A percentile compares a stretch with the other conserved stretches of the same genome.
These are phyloP conservation scores for Globodera rostochiensis DNA, from an alignment of 1,140 invertebrate species.

Conservation along the genomic window DNA sequence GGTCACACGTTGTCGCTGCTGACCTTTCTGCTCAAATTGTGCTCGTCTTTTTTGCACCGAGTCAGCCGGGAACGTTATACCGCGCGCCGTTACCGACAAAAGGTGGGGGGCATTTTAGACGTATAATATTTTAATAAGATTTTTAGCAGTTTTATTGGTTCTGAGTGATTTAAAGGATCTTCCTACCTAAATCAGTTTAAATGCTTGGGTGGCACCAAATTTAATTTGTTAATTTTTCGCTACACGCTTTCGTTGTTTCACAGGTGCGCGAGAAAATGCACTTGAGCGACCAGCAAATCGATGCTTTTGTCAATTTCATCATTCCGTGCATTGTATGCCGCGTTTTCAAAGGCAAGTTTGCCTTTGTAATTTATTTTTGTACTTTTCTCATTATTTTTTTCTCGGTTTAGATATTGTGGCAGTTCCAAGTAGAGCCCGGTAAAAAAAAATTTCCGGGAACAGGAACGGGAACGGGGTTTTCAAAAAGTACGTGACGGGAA, in stretches of 20 bases:
- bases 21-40: constrained; percentile 47
- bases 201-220: not conserved
- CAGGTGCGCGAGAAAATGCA: constrained; percentile 78
- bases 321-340: constrained; percentile 74
- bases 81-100: constrained; percentile 47
- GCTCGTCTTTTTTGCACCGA: constrained; percentile 46
- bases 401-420: not conserved
- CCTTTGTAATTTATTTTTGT: not conserved
- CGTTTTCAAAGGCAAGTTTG: constrained; percentile 74
- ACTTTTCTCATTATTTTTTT: not conserved
- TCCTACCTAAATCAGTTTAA: not conserved
- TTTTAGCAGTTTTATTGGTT: no score
- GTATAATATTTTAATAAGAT: no score
- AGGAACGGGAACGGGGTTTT: no score
- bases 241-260: constrained; percentile 39
- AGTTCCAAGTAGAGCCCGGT: no score
- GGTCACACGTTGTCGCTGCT: constrained; percentile 65
- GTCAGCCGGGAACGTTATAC: constrained; percentile 55
- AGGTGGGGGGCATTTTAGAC: constrained; percentile 46
- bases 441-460: no score
- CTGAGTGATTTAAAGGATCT: no score
- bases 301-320: constrained; percentile 78
- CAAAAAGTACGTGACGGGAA: no score
- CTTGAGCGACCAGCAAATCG: constrained; percentile 80
- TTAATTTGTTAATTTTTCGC: constrained; percentile 22